Base-by-base conservation (phyloP, 2,113 vertebrate species). In the Eptesicus fuscus region DNA sequence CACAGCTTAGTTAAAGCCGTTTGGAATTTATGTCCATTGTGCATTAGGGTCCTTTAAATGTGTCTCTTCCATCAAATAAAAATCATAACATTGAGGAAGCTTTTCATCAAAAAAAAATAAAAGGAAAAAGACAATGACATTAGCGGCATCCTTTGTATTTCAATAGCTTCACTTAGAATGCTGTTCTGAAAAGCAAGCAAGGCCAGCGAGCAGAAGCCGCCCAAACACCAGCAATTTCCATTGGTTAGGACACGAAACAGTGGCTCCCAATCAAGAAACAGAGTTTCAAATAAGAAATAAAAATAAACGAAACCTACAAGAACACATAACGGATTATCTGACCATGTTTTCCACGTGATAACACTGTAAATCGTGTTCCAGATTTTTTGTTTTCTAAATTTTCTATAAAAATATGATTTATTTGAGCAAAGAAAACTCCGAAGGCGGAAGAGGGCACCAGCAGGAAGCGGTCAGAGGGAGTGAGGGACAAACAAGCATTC, bases 41-140 rank as follows among this genome's bases (percentile, higher is more conserved):
- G 80, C 17, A 70, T 35, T 84, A 69, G 70, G 20, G 82, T 71
- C 22, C 32, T 69, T 79, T 91, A 89, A 63, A 87, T 88, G 13
- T 42, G 23, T 51, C 30, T 37, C 20, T 74, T 53, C 61, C n/a
- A 70, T 83, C 61, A 96, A 82, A 85, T 69, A 82, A 90, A 90
- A 92, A 42, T 37, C 44, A 35, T 59, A 73, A 61, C 5, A 83
- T 35, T 80, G 77, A 82, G 47, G 82, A 89, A 86, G 11, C 14
- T 86, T 94, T 91, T 84, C 22, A 77, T 40, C 10, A 51, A 92
- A 96, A 89, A n/a, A 89, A 90, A 40, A 93, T 63, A 35, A 83
- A 74, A 67, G 71, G 42, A 69, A n/a, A 83, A 94, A 88, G 30
- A 86, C 28, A 92, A 71, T 42, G 40, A 83, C 88, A 70, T 65